Conservation (phyloP, 2,888 invertebrate species). For the Teleiodes luculella region DNA sequence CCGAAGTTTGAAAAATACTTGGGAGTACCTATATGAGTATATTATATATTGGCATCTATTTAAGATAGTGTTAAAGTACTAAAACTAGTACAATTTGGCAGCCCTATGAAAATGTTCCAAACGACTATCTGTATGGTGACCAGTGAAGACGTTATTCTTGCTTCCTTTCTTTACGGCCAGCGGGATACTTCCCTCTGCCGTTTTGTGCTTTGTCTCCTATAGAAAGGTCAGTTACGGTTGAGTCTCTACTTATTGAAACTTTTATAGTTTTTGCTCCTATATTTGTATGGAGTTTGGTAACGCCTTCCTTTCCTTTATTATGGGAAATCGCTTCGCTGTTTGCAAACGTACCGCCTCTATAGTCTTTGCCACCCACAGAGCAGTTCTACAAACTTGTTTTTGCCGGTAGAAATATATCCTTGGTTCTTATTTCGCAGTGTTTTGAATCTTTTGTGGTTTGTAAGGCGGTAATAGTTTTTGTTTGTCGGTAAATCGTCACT, state of each 20-base stretch:
- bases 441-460: background rate
- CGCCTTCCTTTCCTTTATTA: slow-evolving; percentile 56
- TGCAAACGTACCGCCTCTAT: slow-evolving; percentile 67
- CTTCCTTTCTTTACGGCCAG: slow-evolving; percentile 47
- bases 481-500: slow-evolving; percentile 47
- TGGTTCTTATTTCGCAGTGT: slow-evolving; percentile 2
- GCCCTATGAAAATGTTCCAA: slow-evolving; percentile 36
- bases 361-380: slow-evolving; percentile 61
- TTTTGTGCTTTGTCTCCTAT: slow-evolving; percentile 46
- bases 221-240: slow-evolving; percentile 63
- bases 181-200: slow-evolving; percentile 58
- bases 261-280: slow-evolving; percentile 47
- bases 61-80: too few relatives aligned
- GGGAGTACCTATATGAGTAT: too few relatives aligned
- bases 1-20: too few relatives aligned
- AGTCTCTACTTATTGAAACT: slow-evolving; percentile 46
- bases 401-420: background rate
- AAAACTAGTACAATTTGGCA: slow-evolving; percentile 27
- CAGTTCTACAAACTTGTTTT: slow-evolving; percentile 27
- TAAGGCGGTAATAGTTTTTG: slow-evolving; percentile 15
- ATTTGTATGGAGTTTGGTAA: slow-evolving; percentile 46
- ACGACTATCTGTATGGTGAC: slow-evolving; percentile 46
- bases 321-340: slow-evolving; percentile 51
- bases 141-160: slow-evolving; percentile 57
- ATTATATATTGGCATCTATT: too few relatives aligned